Evolutionary conservation across 2,797 vertebrate genomes (phyloP), one percentile per base, ranked within the genome.

Genomic region (Xiphophorus birchmanni): DNA sequence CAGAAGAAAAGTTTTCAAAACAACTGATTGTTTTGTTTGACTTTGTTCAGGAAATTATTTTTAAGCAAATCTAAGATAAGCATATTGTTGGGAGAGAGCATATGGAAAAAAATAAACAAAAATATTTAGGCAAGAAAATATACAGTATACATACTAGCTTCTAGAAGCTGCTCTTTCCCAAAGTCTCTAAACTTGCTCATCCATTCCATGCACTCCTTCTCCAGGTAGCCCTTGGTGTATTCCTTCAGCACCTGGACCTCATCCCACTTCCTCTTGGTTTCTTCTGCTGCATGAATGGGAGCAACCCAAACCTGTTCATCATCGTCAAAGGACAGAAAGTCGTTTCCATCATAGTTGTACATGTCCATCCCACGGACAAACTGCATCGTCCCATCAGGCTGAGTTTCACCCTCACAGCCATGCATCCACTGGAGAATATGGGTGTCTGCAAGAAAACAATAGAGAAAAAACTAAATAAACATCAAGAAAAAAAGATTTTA

Each of bases 191-290:
- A 96, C 45, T 72, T 90, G 0, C 0, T 3, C 79, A 96, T 77
- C 96, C 95, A 96, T 0, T 86, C 17, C 4, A 95, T 80, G 74
- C 96, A 96, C 88, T 96, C 95, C 0, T 82, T 85, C 90, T 95
- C 87, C 91, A 96, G 93, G 90, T 96, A 96, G 5, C 91, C 90
- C 48, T 89, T 93, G 89, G 95, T 96, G 95, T 96, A 96, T 2
- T 94, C 93, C 76, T 92, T 96, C 13, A 96, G 94, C 42, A 93
- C 90, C 18, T 48, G 6, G 3, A 94, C 91, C 0, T 0, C 0
- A 26, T 96, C 95, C 96, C 96, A 96, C 85, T 95, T 96, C 6
- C 2, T 81, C 86, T 94, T 95, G 78, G 94, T 96, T 5, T n/a
- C 17, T 0, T 0, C 0, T 0, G 91, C 94, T 0, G 26, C 78